Conservation (phyloP, 2,113 vertebrate genomes). For the Corydoras sp. region DNA sequence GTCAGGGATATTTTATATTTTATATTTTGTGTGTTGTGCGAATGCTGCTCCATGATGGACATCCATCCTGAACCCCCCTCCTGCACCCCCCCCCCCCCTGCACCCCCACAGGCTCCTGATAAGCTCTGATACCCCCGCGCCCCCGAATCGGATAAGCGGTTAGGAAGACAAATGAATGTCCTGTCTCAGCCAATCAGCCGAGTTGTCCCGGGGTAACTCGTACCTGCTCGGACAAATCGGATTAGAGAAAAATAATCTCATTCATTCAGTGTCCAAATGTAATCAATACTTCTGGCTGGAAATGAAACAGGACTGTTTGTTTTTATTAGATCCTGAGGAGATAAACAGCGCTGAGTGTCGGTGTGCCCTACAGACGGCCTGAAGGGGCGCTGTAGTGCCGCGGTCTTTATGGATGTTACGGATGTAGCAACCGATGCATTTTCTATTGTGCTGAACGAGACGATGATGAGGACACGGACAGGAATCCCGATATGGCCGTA, state of each 20-base stretch:
- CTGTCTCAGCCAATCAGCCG: constrained; percentile 31
- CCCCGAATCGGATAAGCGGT: too few relatives aligned
- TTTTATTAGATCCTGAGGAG: constrained; percentile 36
- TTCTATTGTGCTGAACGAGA: too few relatives aligned
- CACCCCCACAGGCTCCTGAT: too few relatives aligned
- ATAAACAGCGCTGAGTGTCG: not conserved
- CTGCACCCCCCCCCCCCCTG: too few relatives aligned
- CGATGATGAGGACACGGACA: too few relatives aligned
- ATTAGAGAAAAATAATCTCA: constrained; percentile 39
- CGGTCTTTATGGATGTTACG: too few relatives aligned
- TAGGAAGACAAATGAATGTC: not conserved
- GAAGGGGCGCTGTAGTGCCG: not conserved
- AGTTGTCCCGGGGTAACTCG: constrained; percentile 23
- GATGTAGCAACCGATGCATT: not conserved
- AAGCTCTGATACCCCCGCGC: too few relatives aligned
- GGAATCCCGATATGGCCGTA: too few relatives aligned
- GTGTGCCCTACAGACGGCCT: not conserved
- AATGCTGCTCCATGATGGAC: not conserved
- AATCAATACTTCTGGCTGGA: constrained; percentile 45
- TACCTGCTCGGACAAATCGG: constrained; percentile 40
- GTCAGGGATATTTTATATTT: not conserved
- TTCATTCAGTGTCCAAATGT: constrained; percentile 33
- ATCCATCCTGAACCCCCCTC: too few relatives aligned
- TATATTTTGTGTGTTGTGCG: not conserved
- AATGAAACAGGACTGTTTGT: constrained; percentile 38